Percentiles rank a stretch among this genome's conserved stretches.
Conservation (phyloP, 2,797 vertebrate genomes). For the Acanthornis magna region DNA sequence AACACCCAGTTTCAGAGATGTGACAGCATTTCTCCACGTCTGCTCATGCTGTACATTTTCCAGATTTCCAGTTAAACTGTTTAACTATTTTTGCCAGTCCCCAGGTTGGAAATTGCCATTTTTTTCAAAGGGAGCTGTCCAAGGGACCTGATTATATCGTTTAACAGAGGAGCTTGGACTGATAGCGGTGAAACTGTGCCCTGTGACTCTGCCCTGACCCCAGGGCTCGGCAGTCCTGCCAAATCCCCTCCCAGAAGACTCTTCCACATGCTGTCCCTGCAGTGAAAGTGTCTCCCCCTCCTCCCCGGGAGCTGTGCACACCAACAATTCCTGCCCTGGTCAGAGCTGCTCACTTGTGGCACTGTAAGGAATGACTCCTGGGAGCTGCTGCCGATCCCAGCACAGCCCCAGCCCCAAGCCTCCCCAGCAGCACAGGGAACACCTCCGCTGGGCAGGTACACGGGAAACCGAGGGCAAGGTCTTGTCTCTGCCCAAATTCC, state of each 20-base stretch:
- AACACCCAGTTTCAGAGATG: background rate
- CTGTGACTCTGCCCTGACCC: background rate
- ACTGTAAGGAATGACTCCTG: background rate
- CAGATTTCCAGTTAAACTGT: background rate
- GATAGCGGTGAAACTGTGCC: background rate
- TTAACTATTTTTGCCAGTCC: background rate
- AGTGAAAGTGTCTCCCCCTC: background rate
- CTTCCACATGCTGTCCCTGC: background rate
- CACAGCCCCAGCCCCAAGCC: background rate
- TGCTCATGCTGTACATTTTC: background rate
- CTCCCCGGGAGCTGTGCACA: background rate
- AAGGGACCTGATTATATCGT: background rate
- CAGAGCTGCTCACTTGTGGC: too few species aligned
- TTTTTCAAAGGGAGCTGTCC: background rate
- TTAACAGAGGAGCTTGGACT: background rate
- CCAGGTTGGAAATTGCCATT: background rate
- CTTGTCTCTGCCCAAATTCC: fast-evolving
- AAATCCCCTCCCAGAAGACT: background rate
- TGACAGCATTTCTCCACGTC: background rate
- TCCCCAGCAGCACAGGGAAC: background rate
- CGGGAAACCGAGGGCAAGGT: background rate
- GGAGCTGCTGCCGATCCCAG: background rate
- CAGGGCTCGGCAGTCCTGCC: background rate
- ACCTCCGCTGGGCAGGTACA: background rate
- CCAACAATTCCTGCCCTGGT: too few species aligned